Evolutionary conservation across 2,113 vertebrate genomes (phyloP), one percentile per base, ranked within the genome.

Genomic region (Platichthys flesus): DNA sequence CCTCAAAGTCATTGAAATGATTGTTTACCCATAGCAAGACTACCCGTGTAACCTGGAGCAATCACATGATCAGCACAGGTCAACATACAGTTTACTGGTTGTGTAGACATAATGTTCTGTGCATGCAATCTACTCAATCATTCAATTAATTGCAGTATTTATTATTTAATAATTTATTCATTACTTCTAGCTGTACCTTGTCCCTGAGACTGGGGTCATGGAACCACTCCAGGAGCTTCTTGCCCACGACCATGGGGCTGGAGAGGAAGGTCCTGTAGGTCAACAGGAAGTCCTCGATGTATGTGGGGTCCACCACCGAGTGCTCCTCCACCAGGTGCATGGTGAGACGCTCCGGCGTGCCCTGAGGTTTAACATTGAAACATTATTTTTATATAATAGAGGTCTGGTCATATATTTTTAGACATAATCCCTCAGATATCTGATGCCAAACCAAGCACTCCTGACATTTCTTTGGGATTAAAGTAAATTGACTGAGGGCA

Each of bases 1-100:
- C 98, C 93, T 99, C 98, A 92, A 99, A 99, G 96, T 99, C 98
- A 85, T 99, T 99, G 94, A 99, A 99, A 95, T 99, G 98, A 96
- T 99, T 99, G 95, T 99, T 99, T 85, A 99, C 98, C 98, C 98
- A 99, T 89, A 99, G 93, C 94, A 99, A 94, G 90, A 99, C 98
- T 93, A 99, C 98, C 94, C 98, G 97, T 94, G 98, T 99, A 93
- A 99, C 98, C 98, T 99, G 91, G 52, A 92, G 88, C 6, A 81
- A 67, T 68, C 49, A 73, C 71, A 83, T 47, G 66, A 70, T 23
- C 37, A 21, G 18, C 16, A 68, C 15, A 59, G 9, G 67, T 67
- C 42, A 64, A 68, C 23, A 51, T 2, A 52, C 31, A 37, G n/a
- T 58, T 26, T 14, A 62, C 31, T 62, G 31, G 47, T 49, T 45